Evolutionary conservation across 2,113 vertebrate genomes (phyloP).

Genomic region (Thymallus thymallus): DNA sequence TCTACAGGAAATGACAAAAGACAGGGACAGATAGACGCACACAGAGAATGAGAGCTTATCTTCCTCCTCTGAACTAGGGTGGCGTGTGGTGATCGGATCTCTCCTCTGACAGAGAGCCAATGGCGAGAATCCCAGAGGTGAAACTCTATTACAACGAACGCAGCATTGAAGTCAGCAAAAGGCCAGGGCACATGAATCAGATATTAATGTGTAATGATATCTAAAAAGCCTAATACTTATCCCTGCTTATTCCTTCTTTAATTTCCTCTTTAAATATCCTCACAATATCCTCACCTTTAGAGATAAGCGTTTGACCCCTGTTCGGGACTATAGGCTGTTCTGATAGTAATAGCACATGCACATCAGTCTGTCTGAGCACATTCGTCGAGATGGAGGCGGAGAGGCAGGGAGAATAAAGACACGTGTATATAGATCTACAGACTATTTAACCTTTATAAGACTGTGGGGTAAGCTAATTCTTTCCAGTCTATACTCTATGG

Average conservation of each 20-base stretch:
- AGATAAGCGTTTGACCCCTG: conserved; percentile 18
- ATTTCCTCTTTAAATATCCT: conserved; percentile 57
- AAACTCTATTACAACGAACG: conserved; percentile 66
- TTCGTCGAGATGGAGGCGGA: too few species aligned
- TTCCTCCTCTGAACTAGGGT: conserved; percentile 50
- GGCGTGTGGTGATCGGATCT: conserved; percentile 24
- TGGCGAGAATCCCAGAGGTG: conserved; percentile 54
- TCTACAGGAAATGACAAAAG: too few species aligned
- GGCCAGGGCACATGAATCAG: conserved; percentile 58
- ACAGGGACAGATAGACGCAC: background rate
- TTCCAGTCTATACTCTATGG: too few species aligned
- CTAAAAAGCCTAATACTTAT: conserved; percentile 66
- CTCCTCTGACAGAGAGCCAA: conserved; percentile 24
- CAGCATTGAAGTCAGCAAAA: conserved; percentile 67
- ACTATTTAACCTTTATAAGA: too few species aligned
- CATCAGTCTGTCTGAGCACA: too few species aligned
- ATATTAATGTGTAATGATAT: conserved; percentile 77
- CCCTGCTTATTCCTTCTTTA: conserved; percentile 35
- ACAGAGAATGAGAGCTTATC: conserved; percentile 33
- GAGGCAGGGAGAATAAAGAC: too few species aligned
- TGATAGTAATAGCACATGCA: too few species aligned
- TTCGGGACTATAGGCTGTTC: too few species aligned
- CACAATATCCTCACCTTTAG: conserved; percentile 57
- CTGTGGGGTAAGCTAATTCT: too few species aligned
- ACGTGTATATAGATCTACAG: too few species aligned